Evolutionary conservation across 2,113 vertebrate genomes (phyloP).

Genomic region (Hassar affinis): DNA sequence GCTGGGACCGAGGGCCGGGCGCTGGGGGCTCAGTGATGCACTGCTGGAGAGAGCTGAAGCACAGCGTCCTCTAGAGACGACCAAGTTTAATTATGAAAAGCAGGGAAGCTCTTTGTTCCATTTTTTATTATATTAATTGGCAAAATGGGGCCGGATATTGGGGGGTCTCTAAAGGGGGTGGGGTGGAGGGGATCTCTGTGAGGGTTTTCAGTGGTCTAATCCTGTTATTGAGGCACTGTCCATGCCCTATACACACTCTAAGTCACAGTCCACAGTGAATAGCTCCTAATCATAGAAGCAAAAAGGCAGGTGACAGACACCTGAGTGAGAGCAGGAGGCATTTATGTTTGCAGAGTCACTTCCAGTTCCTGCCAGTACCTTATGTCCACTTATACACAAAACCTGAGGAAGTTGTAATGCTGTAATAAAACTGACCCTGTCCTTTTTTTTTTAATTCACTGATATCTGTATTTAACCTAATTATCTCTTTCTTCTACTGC

Average conservation of each 20-base stretch:
- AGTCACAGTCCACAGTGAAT: constrained; percentile 65
- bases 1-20: constrained; percentile 16
- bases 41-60: constrained; percentile 58
- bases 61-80: constrained; percentile 69
- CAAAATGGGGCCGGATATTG: constrained; percentile 63
- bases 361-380: not conserved
- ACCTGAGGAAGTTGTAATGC: not conserved
- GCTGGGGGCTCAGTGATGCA: constrained; percentile 40
- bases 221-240: constrained; percentile 64
- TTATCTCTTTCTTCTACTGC: not conserved
- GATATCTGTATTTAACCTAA: not conserved
- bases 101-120: constrained; percentile 74
- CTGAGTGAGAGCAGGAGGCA: constrained; percentile 43
- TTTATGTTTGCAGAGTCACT: not conserved
- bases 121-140: constrained; percentile 80
- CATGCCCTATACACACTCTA: constrained; percentile 10
- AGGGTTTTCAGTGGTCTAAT: constrained; percentile 69
- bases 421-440: not conserved
- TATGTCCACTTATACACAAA: not conserved
- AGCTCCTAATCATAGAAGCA: constrained; percentile 55
- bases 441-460: not conserved
- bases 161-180: too few relatives aligned
- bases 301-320: constrained; percentile 49
- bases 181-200: constrained; percentile 50
- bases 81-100: constrained; percentile 73